Evolutionary conservation across 37 sponge, comb jelly and placozoan genomes (phyloP), one percentile per base, ranked within the genome.

Genomic region (Mnemiopsis leidyi): DNA sequence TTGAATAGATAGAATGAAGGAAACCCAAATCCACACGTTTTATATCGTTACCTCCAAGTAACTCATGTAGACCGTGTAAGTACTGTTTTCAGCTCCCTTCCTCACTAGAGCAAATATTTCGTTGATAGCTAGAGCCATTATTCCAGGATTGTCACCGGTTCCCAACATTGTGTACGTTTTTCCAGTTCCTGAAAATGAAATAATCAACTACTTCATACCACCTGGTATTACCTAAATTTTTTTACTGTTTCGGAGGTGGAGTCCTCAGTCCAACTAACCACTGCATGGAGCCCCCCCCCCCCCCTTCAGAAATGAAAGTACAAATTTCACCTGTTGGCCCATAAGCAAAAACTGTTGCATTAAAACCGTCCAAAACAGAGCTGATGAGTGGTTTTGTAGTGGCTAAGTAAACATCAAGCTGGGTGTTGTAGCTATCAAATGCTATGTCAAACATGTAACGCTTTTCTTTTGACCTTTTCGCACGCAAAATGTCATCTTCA

Each of bases 141-240:
- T 95, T 0, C 97, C 97, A 23, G 95, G 95, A 31, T 96, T 93
- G 0, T 68, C 68, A 28, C 92, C 92, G 0, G 93, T 97, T 7
- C 97, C 97, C 92, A 97, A 38, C 97, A 97, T 97, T 35, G 97
- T 97, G 94, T 95, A 94, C 7, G 97, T 97, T 94, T 97, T 97
- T 0, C 97, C 97, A 38, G 97, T 94, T 20, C 97, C 97, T 96
- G 92, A 0, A 34, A n/a, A n/a, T n/a, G n/a, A n/a, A n/a, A n/a
- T n/a, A n/a, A n/a, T n/a, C n/a, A n/a, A n/a, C n/a, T n/a, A n/a
- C n/a, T n/a, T n/a, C n/a, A n/a, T n/a, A n/a, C n/a, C n/a, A n/a
- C n/a, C n/a, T n/a, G n/a, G n/a, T n/a, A n/a, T n/a, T n/a, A n/a
- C n/a, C n/a, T n/a, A n/a, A n/a, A n/a, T n/a, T n/a, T n/a, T n/a